These are phyloP conservation scores for Drosophila lowei DNA, from an alignment of 1,140 invertebrate genomes.

Conservation along the genomic window DNA sequence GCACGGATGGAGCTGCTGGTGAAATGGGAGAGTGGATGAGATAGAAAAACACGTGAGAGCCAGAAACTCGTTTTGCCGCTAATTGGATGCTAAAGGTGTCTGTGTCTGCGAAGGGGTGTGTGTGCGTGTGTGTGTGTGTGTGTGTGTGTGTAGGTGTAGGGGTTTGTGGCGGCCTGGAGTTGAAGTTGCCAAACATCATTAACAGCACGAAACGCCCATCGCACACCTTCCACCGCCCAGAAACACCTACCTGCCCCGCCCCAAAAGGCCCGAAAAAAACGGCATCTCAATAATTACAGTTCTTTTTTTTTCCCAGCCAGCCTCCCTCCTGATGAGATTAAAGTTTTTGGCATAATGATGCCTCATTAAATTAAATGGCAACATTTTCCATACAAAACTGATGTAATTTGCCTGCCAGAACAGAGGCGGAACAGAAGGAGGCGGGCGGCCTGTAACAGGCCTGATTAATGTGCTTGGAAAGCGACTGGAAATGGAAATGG, in stretches of 20 bases:
- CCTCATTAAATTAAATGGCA: conserved; percentile 60
- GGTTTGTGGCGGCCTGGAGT: conserved; percentile 16
- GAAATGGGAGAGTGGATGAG: conserved; percentile 8
- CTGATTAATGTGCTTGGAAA: conserved; percentile 37
- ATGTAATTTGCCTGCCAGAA: conserved; percentile 42
- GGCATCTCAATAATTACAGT: conserved; percentile 51
- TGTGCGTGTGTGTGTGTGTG: neutral
- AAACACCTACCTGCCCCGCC: no score
- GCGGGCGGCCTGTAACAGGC: no score
- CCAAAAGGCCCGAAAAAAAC: conserved; percentile 18
- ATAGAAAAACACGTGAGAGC: conserved; percentile 27
- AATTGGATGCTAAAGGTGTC: conserved; percentile 64
- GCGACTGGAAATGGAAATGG: neutral
- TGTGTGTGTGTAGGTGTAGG: neutral
- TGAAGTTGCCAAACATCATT: conserved; percentile 63
- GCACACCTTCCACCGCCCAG: neutral
- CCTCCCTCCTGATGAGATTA: conserved; percentile 41
- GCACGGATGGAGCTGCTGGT: neutral
- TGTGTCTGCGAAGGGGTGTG: conserved; percentile 2
- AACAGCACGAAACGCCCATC: conserved; percentile 27
- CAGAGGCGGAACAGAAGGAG: conserved; percentile 7
- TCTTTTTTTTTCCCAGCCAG: conserved; percentile 24
- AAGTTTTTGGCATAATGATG: conserved; percentile 62
- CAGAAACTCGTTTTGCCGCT: conserved; percentile 57
- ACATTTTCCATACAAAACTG: conserved; percentile 43